These are phyloP conservation scores for Eulemur albifrons DNA, from an alignment of 2,797 vertebrate genomes.

Conservation along the genomic window DNA sequence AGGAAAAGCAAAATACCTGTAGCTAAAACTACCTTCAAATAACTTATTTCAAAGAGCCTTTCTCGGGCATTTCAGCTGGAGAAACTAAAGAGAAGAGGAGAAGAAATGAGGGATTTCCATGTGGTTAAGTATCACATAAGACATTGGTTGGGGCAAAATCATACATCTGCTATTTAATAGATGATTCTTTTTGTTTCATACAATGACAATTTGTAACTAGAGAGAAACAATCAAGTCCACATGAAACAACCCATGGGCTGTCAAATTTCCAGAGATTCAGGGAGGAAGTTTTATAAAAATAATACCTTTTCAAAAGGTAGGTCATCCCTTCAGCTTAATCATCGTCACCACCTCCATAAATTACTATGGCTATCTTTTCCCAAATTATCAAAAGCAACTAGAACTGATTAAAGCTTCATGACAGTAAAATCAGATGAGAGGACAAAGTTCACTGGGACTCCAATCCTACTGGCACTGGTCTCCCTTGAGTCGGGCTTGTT, in stretches of 20 bases:
- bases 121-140: neutral
- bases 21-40: neutral
- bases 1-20: neutral
- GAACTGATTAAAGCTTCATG: slow-evolving; percentile 26
- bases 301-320: neutral
- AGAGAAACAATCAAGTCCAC: neutral
- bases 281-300: neutral
- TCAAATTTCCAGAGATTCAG: neutral
- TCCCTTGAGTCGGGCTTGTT: neutral
- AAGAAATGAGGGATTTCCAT: neutral
- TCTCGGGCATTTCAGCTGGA: neutral
- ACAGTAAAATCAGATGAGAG: slow-evolving; percentile 45
- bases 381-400: slow-evolving; percentile 33
- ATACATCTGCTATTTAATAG: neutral
- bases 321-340: neutral
- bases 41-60: neutral
- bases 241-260: neutral
- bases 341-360: neutral
- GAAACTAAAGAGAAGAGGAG: neutral
- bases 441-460: slow-evolving; percentile 57
- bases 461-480: neutral
- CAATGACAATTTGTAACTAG: neutral
- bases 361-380: neutral
- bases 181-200: neutral
- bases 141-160: neutral